phyloP scores from a whole-genome alignment of 2,888 invertebrate genomes.

The Eupsilia transversa region DNA sequence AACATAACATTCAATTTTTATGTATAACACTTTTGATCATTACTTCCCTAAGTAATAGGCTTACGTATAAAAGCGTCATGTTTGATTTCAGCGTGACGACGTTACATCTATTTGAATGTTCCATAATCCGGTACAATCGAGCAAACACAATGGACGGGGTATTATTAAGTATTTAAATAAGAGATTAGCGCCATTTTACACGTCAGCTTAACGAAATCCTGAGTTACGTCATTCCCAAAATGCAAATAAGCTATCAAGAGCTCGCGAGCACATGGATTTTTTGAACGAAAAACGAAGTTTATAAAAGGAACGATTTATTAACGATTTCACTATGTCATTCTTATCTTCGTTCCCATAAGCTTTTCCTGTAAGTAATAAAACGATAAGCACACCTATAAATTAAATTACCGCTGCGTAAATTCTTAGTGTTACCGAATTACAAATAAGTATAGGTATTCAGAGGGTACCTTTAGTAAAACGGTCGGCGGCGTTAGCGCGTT shows the following conservation, averaged over 20 bases:
- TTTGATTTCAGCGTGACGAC: constrained; percentile 53
- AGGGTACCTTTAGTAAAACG: constrained; percentile 78
- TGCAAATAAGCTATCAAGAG: constrained; percentile 75
- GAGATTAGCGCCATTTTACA: constrained; percentile 83
- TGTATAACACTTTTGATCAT: constrained; percentile 6
- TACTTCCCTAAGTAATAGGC: constrained; percentile 16
- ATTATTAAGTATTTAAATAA: constrained; percentile 80
- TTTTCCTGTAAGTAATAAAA: constrained; percentile 61
- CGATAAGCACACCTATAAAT: constrained; percentile 64
- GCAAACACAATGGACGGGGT: constrained; percentile 72
- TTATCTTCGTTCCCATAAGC: constrained; percentile 35
- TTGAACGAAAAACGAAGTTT: constrained; percentile 24
- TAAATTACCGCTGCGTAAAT: constrained; percentile 67
- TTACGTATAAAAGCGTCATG: constrained; percentile 26
- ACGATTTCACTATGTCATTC: constrained; percentile 11
- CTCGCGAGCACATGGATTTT: constrained; percentile 34
- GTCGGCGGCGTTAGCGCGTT: constrained; percentile 77
- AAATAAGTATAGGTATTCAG: constrained; percentile 71
- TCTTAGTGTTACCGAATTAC: constrained; percentile 67
- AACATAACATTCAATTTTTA: neutral
- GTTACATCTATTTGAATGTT: constrained; percentile 59
- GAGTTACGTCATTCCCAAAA: constrained; percentile 77
- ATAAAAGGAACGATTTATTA: constrained; percentile 23
- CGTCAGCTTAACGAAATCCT: constrained; percentile 82
- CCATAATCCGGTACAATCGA: constrained; percentile 68